Evolutionary conservation across 1,140 invertebrate genomes (phyloP).

Genomic region (Varroa destructor): DNA sequence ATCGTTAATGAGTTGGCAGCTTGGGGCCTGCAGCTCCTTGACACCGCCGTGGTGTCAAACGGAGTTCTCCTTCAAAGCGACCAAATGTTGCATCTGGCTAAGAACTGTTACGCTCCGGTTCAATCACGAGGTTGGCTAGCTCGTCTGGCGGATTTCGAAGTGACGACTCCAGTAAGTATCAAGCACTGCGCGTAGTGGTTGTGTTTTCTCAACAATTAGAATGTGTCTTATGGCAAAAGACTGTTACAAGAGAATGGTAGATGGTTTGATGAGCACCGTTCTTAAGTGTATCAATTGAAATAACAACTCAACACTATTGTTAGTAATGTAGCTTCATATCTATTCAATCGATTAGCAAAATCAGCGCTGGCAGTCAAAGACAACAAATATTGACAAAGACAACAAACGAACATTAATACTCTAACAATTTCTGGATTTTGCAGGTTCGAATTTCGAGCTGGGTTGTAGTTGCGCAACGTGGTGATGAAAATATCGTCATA

Average conservation of each 20-base stretch:
- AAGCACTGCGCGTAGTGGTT: too few species aligned
- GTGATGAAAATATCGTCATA: constrained; percentile 1
- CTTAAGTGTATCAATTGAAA: too few species aligned
- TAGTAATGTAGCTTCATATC: too few species aligned
- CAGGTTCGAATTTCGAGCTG: constrained; percentile 12
- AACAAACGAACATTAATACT: too few species aligned
- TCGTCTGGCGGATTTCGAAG: constrained; percentile 3
- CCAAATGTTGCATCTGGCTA: neutral
- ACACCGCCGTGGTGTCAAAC: neutral
- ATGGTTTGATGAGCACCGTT: too few species aligned
- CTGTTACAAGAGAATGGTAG: too few species aligned
- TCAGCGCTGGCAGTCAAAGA: too few species aligned
- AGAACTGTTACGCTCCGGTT: neutral
- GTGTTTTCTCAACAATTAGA: too few species aligned
- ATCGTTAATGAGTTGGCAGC: neutral
- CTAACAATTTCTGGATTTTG: neutral
- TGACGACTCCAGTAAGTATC: neutral
- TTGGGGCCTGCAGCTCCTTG: neutral
- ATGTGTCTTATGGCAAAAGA: too few species aligned
- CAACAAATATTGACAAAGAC: too few species aligned
- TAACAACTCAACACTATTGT: too few species aligned
- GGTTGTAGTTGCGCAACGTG: neutral
- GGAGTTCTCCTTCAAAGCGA: neutral
- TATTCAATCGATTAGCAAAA: too few species aligned
- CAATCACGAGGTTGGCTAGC: neutral